phyloP scores from a whole-genome alignment of 1,140 invertebrate species.

The Drosophila mayri region DNA sequence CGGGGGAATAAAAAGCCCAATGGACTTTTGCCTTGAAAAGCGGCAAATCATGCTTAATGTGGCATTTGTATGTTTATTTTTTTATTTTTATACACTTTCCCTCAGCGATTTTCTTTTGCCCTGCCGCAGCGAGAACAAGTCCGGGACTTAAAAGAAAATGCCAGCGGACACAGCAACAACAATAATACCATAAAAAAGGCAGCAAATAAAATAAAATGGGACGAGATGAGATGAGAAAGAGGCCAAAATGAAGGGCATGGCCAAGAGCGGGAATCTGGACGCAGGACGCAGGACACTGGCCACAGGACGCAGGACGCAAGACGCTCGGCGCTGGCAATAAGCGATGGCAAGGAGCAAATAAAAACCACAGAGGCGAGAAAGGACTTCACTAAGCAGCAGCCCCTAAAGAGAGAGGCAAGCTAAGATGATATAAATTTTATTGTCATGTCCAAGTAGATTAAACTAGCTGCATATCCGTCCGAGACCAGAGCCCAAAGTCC shows the following conservation, averaged over 20 bases:
- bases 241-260: slow-evolving; percentile 28
- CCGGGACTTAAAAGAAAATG: slow-evolving; percentile 68
- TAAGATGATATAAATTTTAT: slow-evolving; percentile 84
- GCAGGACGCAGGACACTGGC: background rate
- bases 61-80: slow-evolving; percentile 76
- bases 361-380: slow-evolving; percentile 76
- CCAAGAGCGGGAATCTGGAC: slow-evolving; percentile 11
- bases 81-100: slow-evolving; percentile 51
- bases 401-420: slow-evolving; percentile 34
- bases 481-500: slow-evolving; percentile 21
- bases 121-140: slow-evolving; percentile 62
- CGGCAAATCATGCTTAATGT: slow-evolving; percentile 83
- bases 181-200: slow-evolving; percentile 70
- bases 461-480: slow-evolving; percentile 73
- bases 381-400: slow-evolving; percentile 75
- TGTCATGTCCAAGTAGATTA: slow-evolving; percentile 84
- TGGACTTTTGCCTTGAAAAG: slow-evolving; percentile 68
- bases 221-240: slow-evolving; percentile 32
- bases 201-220: slow-evolving; percentile 74
- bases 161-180: slow-evolving; percentile 59
- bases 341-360: slow-evolving; percentile 64
- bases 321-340: slow-evolving; percentile 21
- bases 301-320: slow-evolving; percentile 3
- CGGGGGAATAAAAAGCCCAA: slow-evolving; percentile 39
- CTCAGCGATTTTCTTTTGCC: slow-evolving; percentile 32